Conservation (phyloP, 2,797 vertebrate species). For the Sarcoramphus papa region DNA sequence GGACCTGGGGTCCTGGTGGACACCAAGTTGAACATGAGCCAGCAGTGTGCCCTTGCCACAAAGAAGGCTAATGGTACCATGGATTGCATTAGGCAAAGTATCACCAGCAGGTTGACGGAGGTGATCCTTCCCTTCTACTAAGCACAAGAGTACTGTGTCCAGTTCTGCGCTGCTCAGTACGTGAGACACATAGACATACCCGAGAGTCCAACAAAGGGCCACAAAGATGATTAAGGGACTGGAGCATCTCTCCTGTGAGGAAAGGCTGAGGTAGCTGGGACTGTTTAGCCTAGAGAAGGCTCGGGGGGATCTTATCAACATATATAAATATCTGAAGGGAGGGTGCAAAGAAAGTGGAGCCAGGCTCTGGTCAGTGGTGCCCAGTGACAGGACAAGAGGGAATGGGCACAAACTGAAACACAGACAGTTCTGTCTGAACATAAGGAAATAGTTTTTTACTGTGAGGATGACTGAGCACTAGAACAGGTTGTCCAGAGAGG, state of each 20-base stretch:
- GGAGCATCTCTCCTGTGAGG: background rate
- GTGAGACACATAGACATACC: background rate
- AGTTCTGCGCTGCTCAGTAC: background rate
- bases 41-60: background rate
- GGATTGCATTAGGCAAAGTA: background rate
- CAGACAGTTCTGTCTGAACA: background rate
- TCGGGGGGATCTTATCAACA: background rate
- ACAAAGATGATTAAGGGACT: background rate
- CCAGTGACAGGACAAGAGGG: background rate
- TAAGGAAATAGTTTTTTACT: background rate
- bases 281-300: background rate
- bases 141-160: background rate
- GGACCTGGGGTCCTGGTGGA: too few relatives aligned
- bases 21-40: background rate
- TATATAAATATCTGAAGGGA: background rate
- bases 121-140: background rate
- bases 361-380: background rate
- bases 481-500: background rate
- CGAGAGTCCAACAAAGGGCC: background rate
- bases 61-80: fast-evolving
- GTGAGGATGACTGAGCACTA: background rate
- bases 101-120: background rate
- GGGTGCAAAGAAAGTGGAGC: background rate
- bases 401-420: background rate
- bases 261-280: background rate